phyloP scores from a whole-genome alignment of 2,888 invertebrate species.

The Oxyscelio sp. region DNA sequence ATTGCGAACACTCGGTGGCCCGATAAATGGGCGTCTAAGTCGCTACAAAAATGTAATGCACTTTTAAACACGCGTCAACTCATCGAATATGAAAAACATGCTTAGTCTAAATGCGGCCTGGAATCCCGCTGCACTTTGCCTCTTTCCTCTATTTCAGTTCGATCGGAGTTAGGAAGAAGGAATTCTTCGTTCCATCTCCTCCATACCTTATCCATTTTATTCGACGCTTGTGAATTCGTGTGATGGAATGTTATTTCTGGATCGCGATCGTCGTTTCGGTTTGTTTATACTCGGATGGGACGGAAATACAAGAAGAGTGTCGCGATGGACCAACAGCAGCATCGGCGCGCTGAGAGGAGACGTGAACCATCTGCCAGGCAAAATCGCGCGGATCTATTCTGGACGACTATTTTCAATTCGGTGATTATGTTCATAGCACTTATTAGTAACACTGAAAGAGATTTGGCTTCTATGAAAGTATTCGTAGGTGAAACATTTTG shows the following conservation, averaged over 20 bases:
- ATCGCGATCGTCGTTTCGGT: constrained; percentile 85
- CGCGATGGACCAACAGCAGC: constrained; percentile 78
- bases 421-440: constrained; percentile 80
- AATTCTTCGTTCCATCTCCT: constrained; percentile 4
- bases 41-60: constrained; percentile 25
- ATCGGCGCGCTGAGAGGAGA: constrained; percentile 76
- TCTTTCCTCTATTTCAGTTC: constrained; percentile 5
- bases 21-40: constrained; percentile 19
- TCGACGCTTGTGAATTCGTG: constrained; percentile 39
- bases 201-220: constrained; percentile 33
- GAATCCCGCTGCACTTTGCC: not conserved
- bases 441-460: constrained; percentile 80
- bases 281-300: constrained; percentile 87
- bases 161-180: constrained; percentile 5
- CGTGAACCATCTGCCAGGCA: constrained; percentile 85
- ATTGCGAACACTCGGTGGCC: constrained; percentile 82
- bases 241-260: constrained; percentile 85
- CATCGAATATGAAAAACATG: no score
- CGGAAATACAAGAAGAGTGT: constrained; percentile 87
- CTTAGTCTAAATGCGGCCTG: no score
- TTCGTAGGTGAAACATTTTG: constrained; percentile 25
- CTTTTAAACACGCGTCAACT: no score
- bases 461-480: constrained; percentile 78
- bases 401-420: constrained; percentile 82
- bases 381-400: constrained; percentile 75